A percentile compares a stretch with the other conserved stretches of the same genome.
Conservation (phyloP, 2,113 vertebrate species). For the Saccopteryx leptura region DNA sequence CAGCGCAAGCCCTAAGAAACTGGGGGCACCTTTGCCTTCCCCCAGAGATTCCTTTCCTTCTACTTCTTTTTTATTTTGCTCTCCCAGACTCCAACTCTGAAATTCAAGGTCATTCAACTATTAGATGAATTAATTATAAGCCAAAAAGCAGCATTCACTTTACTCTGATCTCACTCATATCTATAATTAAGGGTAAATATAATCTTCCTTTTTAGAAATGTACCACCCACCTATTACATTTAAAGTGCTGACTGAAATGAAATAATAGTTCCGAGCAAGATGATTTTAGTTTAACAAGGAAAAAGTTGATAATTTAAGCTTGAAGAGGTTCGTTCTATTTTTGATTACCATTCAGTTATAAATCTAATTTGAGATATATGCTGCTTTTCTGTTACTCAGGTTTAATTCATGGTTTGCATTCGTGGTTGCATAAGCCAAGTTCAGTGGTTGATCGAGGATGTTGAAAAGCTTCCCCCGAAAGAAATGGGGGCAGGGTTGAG, state of each 20-base stretch:
- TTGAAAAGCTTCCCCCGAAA: conserved; percentile 22
- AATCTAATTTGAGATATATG: conserved; percentile 58
- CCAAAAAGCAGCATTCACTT: neutral
- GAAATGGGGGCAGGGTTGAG: neutral
- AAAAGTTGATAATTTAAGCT: conserved; percentile 77
- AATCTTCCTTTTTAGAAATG: conserved; percentile 64
- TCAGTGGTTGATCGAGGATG: conserved; percentile 20
- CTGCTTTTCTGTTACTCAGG: conserved; percentile 70
- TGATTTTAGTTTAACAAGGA: conserved; percentile 74
- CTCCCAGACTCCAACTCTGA: conserved; percentile 1
- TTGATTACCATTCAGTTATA: conserved; percentile 79
- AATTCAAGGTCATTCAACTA: conserved; percentile 79
- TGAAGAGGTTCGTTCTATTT: conserved; percentile 79
- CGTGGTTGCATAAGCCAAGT: conserved; percentile 35
- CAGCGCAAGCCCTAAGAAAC: conserved; percentile 61
- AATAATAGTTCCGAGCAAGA: conserved; percentile 73
- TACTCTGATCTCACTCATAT: conserved; percentile 68
- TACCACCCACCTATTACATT: conserved; percentile 62
- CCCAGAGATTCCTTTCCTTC: neutral
- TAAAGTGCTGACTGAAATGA: conserved; percentile 61
- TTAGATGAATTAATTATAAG: conserved; percentile 73
- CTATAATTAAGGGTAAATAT: conserved; percentile 74
- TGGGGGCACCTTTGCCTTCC: conserved; percentile 16
- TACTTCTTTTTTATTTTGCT: neutral
- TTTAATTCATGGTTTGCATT: conserved; percentile 80